phyloP scores from a whole-genome alignment of 2,888 invertebrate species.

The Apotomis betuletana region DNA sequence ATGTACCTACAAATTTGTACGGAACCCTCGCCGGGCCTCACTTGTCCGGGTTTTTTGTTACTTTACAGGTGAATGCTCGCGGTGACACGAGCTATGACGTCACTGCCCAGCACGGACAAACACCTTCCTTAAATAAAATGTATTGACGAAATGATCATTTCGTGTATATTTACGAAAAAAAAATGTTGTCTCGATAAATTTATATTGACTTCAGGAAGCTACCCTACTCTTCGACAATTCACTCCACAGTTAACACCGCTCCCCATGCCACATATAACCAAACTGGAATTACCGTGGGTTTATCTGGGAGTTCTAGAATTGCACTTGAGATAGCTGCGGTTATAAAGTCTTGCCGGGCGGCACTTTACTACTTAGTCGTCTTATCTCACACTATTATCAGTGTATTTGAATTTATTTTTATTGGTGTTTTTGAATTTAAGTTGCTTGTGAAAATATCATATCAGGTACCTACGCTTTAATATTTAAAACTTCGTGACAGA shows the following conservation, averaged over 20 bases:
- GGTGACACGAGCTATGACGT: too few species aligned
- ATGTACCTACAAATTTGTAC: too few species aligned
- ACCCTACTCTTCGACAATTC: not conserved
- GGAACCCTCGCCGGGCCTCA: too few species aligned
- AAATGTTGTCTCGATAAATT: too few species aligned
- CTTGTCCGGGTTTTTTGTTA: too few species aligned
- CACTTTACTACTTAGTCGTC: constrained; percentile 25
- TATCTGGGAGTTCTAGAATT: constrained; percentile 35
- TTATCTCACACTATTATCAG: constrained; percentile 7
- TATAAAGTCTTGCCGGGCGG: constrained; percentile 24
- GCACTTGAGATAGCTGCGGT: constrained; percentile 35
- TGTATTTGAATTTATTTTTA: not conserved
- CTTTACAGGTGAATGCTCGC: too few species aligned
- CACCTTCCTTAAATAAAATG: too few species aligned
- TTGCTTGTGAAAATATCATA: not conserved
- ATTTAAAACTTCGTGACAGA: too few species aligned
- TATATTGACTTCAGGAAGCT: not conserved
- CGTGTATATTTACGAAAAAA: too few species aligned
- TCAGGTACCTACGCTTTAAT: too few species aligned
- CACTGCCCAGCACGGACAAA: too few species aligned
- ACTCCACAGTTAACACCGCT: not conserved
- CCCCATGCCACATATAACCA: constrained; percentile 41
- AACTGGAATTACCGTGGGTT: constrained; percentile 42
- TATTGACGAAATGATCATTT: too few species aligned
- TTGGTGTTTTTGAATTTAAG: not conserved